Percentiles rank a stretch among this genome's conserved stretches.
Conservation (phyloP, 1,140 invertebrate genomes). For the Lethrus apterus region DNA sequence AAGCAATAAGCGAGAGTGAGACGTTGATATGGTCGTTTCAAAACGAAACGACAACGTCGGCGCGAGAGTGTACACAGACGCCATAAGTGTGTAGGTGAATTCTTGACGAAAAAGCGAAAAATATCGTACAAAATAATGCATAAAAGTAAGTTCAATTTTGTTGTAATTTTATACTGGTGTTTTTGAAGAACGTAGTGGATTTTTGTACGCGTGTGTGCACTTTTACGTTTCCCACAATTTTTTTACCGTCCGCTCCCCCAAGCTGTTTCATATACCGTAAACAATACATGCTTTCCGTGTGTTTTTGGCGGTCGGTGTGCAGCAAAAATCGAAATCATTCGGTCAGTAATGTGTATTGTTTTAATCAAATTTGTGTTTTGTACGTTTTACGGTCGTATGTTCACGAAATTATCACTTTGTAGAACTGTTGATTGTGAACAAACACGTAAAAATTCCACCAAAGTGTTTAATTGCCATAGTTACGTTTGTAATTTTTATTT, state of each 20-base stretch:
- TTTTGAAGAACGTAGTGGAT: constrained; percentile 1
- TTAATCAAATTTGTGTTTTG: too few species aligned
- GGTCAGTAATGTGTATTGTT: too few species aligned
- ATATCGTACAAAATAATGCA: constrained; percentile 17
- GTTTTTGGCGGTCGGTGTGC: constrained; percentile 10
- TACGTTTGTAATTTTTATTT: too few species aligned
- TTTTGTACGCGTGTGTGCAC: not conserved
- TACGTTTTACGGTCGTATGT: too few species aligned
- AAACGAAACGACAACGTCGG: constrained; percentile 10
- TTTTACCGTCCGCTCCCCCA: constrained; percentile 21
- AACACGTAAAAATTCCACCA: too few species aligned
- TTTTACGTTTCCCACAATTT: too few species aligned
- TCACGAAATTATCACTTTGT: too few species aligned
- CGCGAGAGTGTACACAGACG: constrained; percentile 19
- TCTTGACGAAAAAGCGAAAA: constrained; percentile 16
- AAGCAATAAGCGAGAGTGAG: not conserved
- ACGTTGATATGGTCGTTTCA: not conserved
- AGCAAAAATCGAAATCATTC: too few species aligned
- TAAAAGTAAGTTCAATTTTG: constrained; percentile 17
- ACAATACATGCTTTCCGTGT: constrained; percentile 19
- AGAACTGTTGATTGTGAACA: too few species aligned
- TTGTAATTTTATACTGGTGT: constrained; percentile 4
- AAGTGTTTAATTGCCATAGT: too few species aligned
- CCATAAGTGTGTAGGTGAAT: constrained; percentile 28
- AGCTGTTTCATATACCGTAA: constrained; percentile 29